Conservation (phyloP, 2,888 invertebrate species). For the Mycalesis mineus region DNA sequence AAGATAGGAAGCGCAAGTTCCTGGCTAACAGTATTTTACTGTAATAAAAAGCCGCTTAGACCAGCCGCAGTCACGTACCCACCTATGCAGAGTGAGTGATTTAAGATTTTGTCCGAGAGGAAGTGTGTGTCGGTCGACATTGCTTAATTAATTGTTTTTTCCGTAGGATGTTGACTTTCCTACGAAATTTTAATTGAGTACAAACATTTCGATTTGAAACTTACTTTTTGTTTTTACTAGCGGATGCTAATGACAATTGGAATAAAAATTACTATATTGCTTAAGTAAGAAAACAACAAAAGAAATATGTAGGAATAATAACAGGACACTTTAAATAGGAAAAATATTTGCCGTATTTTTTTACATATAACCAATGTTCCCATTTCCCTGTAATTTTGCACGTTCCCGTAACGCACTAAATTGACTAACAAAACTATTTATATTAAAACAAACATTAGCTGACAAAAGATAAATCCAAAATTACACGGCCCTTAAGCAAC, state of each 20-base stretch:
- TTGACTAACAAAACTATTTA: too few relatives aligned
- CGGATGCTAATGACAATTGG: too few relatives aligned
- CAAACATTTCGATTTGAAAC: background rate
- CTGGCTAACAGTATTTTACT: background rate
- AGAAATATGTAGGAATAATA: too few relatives aligned
- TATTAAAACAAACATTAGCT: too few relatives aligned
- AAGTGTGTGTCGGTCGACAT: slow-evolving; percentile 6
- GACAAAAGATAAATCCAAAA: background rate
- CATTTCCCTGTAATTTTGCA: too few relatives aligned
- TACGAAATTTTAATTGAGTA: background rate
- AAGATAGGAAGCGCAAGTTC: background rate
- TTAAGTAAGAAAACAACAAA: too few relatives aligned
- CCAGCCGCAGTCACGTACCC: background rate
- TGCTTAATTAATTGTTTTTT: slow-evolving; percentile 1
- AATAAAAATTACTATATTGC: background rate
- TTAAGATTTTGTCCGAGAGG: slow-evolving; percentile 7
- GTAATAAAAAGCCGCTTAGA: background rate
- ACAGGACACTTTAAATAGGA: too few relatives aligned
- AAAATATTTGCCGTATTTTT: too few relatives aligned
- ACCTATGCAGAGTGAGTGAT: background rate
- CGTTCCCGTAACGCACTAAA: too few relatives aligned
- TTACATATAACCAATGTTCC: too few relatives aligned
- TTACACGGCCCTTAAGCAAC: background rate
- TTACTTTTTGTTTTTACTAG: background rate
- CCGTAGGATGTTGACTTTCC: slow-evolving; percentile 11